phyloP scores from a whole-genome alignment of 2,888 invertebrate species.

The Melanophora roralis region DNA sequence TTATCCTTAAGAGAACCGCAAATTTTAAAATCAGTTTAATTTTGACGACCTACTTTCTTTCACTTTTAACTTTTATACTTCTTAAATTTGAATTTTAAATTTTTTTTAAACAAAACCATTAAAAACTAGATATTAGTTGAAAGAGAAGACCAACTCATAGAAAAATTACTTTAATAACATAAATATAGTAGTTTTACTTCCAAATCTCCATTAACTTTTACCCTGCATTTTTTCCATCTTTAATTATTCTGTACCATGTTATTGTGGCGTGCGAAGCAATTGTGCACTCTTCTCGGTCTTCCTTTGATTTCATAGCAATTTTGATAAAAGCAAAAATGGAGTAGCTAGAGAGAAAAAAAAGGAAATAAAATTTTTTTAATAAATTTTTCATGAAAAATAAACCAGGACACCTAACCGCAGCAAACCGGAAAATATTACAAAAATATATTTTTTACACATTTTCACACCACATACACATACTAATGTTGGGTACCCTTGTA shows the following conservation, averaged over 20 bases:
- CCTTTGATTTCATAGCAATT: slow-evolving; percentile 44
- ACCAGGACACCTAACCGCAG: slow-evolving; percentile 57
- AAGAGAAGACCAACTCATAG: too few relatives aligned
- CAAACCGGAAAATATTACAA: slow-evolving; percentile 54
- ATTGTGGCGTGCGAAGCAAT: not conserved
- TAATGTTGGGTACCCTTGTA: not conserved
- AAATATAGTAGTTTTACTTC: not conserved
- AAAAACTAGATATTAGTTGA: too few relatives aligned
- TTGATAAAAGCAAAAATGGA: slow-evolving; percentile 54
- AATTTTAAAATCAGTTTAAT: too few relatives aligned
- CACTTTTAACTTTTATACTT: too few relatives aligned
- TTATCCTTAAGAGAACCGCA: too few relatives aligned
- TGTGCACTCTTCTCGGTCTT: not conserved
- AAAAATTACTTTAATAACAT: not conserved
- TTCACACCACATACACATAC: slow-evolving; percentile 46
- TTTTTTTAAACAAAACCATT: too few relatives aligned
- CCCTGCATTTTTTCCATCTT: not conserved
- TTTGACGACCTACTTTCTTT: too few relatives aligned
- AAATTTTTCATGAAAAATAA: slow-evolving; percentile 54
- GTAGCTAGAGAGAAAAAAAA: slow-evolving; percentile 33
- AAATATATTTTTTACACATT: slow-evolving; percentile 48
- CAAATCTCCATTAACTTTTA: not conserved
- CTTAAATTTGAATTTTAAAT: too few relatives aligned
- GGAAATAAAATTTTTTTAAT: slow-evolving; percentile 30
- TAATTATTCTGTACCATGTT: slow-evolving; percentile 56